phyloP scores from a whole-genome alignment of 2,888 invertebrate species.

The Aphodius sticticus region DNA sequence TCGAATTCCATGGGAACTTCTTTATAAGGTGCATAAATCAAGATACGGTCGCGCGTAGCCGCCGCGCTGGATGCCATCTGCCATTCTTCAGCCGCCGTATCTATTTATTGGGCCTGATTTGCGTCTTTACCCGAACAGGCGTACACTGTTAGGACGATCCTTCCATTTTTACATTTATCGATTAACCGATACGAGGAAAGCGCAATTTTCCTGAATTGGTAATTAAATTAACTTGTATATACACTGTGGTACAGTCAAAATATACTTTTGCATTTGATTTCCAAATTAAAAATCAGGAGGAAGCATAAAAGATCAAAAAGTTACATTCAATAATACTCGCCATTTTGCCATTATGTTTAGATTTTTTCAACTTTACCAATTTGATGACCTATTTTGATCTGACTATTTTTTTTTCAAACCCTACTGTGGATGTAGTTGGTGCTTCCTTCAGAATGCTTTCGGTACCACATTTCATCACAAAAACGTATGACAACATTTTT shows the following conservation, averaged over 20 bases:
- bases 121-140: not conserved
- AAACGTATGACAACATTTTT: too few relatives aligned
- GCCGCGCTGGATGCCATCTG: constrained; percentile 39
- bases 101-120: constrained; percentile 40
- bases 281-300: too few relatives aligned
- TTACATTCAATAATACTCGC: too few relatives aligned
- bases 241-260: not conserved
- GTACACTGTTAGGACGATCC: not conserved
- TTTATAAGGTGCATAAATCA: constrained; percentile 60
- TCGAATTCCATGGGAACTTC: constrained; percentile 57
- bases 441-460: too few relatives aligned
- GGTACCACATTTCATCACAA: too few relatives aligned
- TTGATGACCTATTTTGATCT: too few relatives aligned
- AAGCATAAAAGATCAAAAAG: too few relatives aligned
- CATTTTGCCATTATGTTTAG: too few relatives aligned
- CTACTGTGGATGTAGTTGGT: too few relatives aligned
- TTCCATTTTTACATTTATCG: not conserved
- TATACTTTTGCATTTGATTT: not conserved
- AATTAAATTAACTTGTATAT: not conserved
- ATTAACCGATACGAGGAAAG: not conserved
- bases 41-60: constrained; percentile 43
- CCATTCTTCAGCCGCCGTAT: constrained; percentile 32
- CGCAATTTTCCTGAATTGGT: not conserved
- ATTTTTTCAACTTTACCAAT: too few relatives aligned
- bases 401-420: too few relatives aligned